These are phyloP conservation scores for Florisuga fusca DNA, from an alignment of 2,797 vertebrate genomes.

Conservation along the genomic window DNA sequence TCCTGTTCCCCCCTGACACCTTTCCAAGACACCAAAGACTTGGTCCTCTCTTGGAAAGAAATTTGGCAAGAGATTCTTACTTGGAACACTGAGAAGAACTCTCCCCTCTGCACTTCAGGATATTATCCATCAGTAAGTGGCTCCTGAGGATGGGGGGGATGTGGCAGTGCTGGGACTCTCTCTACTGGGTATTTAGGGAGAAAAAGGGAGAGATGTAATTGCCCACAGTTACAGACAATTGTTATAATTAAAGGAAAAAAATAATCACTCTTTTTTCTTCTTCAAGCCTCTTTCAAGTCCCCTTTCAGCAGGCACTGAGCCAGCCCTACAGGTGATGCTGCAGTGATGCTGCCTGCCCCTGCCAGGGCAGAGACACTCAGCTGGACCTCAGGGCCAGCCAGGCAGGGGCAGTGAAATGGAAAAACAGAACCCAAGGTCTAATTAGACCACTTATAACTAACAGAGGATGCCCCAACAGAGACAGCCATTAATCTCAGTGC, in stretches of 20 bases:
- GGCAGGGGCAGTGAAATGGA: not conserved
- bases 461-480: not conserved
- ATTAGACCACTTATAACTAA: rapidly evolving
- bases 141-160: not conserved
- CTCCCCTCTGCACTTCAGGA: not conserved
- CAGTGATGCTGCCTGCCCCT: rapidly evolving
- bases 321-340: not conserved
- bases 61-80: not conserved
- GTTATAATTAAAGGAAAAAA: not conserved
- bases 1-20: not conserved
- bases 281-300: not conserved
- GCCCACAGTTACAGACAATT: not conserved
- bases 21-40: not conserved
- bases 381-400: not conserved
- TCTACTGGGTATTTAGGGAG: not conserved
- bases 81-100: not conserved
- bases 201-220: not conserved
- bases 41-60: not conserved
- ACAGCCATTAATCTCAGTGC: rapidly evolving
- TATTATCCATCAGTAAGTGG: not conserved
- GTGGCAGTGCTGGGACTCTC: not conserved
- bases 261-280: not conserved
- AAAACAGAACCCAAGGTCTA: not conserved
- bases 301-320: not conserved
- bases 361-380: not conserved